Evolutionary conservation across 2,888 invertebrate genomes (phyloP), one percentile per base, ranked within the genome.

Genomic region (Lepidonotus clava): DNA sequence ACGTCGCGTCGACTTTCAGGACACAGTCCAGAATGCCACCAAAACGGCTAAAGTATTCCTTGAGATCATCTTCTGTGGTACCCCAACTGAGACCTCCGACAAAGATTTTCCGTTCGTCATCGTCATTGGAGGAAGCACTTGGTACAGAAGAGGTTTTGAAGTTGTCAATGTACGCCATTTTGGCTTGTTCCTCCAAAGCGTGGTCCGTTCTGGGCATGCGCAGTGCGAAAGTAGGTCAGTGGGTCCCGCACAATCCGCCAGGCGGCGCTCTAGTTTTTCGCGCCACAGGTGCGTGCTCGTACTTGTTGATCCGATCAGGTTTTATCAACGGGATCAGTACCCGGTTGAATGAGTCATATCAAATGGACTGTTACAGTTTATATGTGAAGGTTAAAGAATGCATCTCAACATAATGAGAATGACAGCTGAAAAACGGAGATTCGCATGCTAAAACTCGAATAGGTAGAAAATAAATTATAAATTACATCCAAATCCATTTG

Each of bases 51-150:
- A 99, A 98, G 95, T 99, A 98, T 92, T 98, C 98, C 92, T 98
- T 96, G 90, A 98, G 95, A 95, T 98, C 98, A 97, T 97, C 98
- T 95, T 98, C 98, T 95, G 98, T 97, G 80, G 98, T 98, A 96
- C 98, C 98, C 98, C 98, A 98, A 96, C 98, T 98, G 92, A 99
- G 96, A 91, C 98, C 98, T 93, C 99, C 99, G 95, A 99, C 98
- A 96, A 99, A 99, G 92, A 99, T 96, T 96, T 99, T 99, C 96
- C 98, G 80, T 18, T 41, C 80, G 51, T 80, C 80, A 28, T 80
- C 46, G 28, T 80, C 80, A 24, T 80, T 80, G 24, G 80, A 80
- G 32, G 80, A 80, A 14, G 80, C 80, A 51, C 80, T 80, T 32
- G 80, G 80, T 14, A 6, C 80, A 34, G 71, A 38, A 4, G 80